These are phyloP conservation scores for Pantherophis vulpinus DNA, from an alignment of 2,797 vertebrate genomes.

Conservation along the genomic window DNA sequence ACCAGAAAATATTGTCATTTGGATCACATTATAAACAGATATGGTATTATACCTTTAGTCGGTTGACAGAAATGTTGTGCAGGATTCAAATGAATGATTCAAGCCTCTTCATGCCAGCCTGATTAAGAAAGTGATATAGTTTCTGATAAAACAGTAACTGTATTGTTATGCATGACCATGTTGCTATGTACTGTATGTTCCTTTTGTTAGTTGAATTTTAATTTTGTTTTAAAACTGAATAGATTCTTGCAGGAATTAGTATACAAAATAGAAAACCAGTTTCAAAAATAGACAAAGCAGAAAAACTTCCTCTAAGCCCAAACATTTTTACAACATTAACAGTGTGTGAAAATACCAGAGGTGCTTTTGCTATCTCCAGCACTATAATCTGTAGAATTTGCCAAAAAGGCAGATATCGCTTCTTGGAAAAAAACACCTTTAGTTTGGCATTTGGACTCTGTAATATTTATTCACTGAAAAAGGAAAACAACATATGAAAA, in stretches of 20 bases:
- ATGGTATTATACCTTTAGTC: not conserved
- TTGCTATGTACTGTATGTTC: not conserved
- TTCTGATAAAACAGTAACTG: not conserved
- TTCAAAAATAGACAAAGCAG: fast-evolving
- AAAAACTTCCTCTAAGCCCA: not conserved
- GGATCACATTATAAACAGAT: not conserved
- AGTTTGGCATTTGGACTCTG: not conserved
- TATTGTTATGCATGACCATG: not conserved
- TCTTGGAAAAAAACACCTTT: not conserved
- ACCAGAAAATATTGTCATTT: not conserved
- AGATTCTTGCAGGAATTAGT: not conserved
- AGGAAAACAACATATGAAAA: not conserved
- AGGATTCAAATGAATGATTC: not conserved
- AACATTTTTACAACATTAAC: not conserved
- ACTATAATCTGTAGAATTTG: not conserved
- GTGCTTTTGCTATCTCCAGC: not conserved
- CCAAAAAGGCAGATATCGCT: not conserved
- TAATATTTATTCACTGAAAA: not conserved
- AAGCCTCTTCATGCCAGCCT: not conserved
- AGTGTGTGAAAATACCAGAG: fast-evolving
- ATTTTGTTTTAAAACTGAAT: not conserved
- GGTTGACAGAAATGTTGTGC: not conserved
- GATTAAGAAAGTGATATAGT: not conserved
- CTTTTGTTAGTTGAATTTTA: not conserved
- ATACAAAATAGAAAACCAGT: not conserved